Percentiles rank a stretch among this genome's conserved stretches.
phyloP scores from a whole-genome alignment of 2,797 vertebrate species.

The Tolypeutes matacus region DNA sequence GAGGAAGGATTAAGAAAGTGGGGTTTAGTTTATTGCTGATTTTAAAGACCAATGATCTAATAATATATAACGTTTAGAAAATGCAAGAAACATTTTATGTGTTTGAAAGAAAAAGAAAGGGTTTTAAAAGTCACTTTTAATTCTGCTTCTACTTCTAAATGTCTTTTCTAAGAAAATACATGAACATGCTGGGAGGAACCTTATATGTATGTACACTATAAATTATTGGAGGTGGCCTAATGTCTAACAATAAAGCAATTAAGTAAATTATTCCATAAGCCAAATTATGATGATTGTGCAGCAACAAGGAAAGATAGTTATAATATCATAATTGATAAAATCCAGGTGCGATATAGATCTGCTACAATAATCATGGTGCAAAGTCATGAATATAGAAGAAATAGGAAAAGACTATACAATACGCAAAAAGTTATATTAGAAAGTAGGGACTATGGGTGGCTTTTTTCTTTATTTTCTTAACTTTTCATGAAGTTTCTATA shows the following conservation, averaged over 20 bases:
- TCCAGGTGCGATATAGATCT: neutral
- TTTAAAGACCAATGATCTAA: neutral
- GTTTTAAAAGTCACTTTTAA: neutral
- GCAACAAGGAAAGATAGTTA: neutral
- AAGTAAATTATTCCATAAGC: neutral
- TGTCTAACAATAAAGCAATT: neutral
- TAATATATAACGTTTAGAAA: constrained; percentile 10
- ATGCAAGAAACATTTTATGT: neutral
- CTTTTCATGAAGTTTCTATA: neutral
- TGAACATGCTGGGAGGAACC: neutral
- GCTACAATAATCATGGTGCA: neutral
- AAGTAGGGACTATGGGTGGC: neutral
- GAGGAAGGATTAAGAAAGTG: neutral
- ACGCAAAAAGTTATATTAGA: neutral
- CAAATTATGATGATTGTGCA: neutral
- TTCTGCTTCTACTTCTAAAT: neutral
- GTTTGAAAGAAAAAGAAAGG: neutral
- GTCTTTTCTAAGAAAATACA: constrained; percentile 32
- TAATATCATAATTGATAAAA: neutral
- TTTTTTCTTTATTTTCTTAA: constrained; percentile 2
- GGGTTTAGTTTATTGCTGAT: neutral
- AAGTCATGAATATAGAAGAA: neutral
- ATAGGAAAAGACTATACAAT: neutral
- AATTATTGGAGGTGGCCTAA: neutral
- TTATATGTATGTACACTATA: neutral